A percentile compares a stretch with the other conserved stretches of the same genome.
Conservation (phyloP, 2,113 vertebrate species). For the Phyllostomus discolor region DNA sequence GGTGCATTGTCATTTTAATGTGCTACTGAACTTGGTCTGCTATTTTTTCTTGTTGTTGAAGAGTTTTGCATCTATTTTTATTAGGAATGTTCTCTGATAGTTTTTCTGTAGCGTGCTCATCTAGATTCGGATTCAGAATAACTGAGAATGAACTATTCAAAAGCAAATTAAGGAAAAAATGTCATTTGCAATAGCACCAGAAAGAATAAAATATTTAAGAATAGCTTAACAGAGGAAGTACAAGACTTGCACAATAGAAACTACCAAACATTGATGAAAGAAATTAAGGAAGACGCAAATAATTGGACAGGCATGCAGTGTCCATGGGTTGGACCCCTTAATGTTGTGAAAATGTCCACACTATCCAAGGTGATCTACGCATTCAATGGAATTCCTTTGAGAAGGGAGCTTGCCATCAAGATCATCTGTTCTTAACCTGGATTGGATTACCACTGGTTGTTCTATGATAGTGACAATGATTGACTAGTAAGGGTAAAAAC, state of each 20-base stretch:
- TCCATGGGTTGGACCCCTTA: background rate
- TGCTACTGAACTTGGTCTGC: background rate
- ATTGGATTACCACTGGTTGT: background rate
- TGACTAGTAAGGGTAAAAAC: background rate
- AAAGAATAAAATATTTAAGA: background rate
- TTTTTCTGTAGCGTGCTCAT: background rate
- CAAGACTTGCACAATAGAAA: background rate
- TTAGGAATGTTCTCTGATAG: background rate
- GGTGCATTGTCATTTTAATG: background rate
- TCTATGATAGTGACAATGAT: background rate
- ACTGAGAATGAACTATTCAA: background rate
- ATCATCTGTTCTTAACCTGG: background rate
- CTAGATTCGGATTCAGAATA: background rate
- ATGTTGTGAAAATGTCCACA: background rate
- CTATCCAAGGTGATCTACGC: background rate
- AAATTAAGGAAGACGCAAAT: background rate
- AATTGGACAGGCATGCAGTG: background rate
- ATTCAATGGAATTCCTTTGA: background rate
- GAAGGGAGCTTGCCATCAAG: background rate
- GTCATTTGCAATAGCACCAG: background rate
- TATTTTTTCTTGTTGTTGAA: background rate
- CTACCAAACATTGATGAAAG: background rate
- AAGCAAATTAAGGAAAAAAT: background rate
- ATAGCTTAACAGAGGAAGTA: background rate
- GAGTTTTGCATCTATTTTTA: background rate